These are phyloP conservation scores for Daubentonia madagascariensis DNA, from an alignment of 2,113 vertebrate species.

Conservation along the genomic window DNA sequence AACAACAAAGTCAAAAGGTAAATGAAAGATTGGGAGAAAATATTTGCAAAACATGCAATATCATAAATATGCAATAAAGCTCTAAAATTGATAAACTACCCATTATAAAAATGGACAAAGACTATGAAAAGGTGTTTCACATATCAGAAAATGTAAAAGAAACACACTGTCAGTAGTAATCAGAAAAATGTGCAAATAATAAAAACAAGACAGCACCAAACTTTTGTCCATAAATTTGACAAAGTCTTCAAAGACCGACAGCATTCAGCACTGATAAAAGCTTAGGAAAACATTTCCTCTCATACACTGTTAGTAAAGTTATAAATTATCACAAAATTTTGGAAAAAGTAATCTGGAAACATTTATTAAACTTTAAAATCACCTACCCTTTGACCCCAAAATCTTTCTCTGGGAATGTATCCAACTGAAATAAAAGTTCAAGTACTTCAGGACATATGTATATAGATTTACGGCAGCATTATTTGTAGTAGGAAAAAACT, in stretches of 20 bases:
- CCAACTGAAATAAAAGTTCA: not conserved
- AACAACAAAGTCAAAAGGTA: not conserved
- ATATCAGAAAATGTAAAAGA: constrained; percentile 9
- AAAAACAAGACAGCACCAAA: not conserved
- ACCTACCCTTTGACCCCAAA: not conserved
- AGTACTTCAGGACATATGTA: not conserved
- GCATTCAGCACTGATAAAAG: not conserved
- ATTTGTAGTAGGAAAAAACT: not conserved
- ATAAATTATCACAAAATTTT: constrained; percentile 13
- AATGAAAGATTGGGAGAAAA: not conserved
- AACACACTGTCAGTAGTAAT: not conserved
- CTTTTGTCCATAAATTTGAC: not conserved
- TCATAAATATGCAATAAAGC: not conserved
- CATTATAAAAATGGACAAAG: not conserved
- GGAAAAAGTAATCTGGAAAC: constrained; percentile 16
- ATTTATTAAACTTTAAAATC: constrained; percentile 53
- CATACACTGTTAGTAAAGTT: not conserved
- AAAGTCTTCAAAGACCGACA: not conserved
- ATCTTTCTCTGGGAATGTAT: not conserved
- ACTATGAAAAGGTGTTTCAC: not conserved
- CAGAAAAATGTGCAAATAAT: not conserved
- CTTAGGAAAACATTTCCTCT: constrained; percentile 15
- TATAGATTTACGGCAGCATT: not conserved
- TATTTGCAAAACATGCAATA: not conserved
- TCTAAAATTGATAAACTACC: not conserved